Evolutionary conservation across 2,888 invertebrate genomes (phyloP), one percentile per base, ranked within the genome.

Genomic region (Adelognathus sp.): DNA sequence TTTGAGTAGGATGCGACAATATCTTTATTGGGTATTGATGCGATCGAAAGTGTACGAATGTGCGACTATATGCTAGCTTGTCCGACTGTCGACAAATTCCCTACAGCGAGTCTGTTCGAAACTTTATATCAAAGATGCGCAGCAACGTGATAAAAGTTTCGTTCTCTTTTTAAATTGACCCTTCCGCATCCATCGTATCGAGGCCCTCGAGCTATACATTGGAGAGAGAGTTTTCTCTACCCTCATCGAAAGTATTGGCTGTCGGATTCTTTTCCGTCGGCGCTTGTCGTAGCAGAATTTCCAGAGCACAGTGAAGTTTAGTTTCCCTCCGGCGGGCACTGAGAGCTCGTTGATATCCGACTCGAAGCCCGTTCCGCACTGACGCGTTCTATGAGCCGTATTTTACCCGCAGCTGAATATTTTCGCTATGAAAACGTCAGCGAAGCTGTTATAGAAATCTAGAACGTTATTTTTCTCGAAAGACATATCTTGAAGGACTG

Each of bases 361-460:
- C 74, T 67, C 36, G 50, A 56, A 44, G 41, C 41, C 39, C n/a
- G 27, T 52, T 52, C 29, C 60, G 18, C 74, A 29, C 2, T 56
- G 52, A 44, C 44, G 54, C 61, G 21, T 61, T 76, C n/a, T n/a
- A n/a, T n/a, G n/a, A n/a, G n/a, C n/a, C n/a, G n/a, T n/a, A n/a
- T n/a, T n/a, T 16, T n/a, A 7, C 39, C 33, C 21, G 44, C 18
- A 44, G 44, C 3, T 16, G 39, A 6, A 14, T 39, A 39, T 39
- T 39, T 7, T 50, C 9, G 18, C 24, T 24, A 50, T n/a, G 24
- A 50, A 11, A 24, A 24, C 1, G 21, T 50, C 24, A n/a, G 46
- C 21, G 3, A 9, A 4, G 7, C 46, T 21, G 5, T 50, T n/a
- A n/a, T n/a, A n/a, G n/a, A n/a, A n/a, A n/a, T n/a, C n/a, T n/a